Percentiles rank a stretch among this genome's conserved stretches.
phyloP scores from a whole-genome alignment of 2,888 invertebrate species.

The Phyllotreta cruciferae region DNA sequence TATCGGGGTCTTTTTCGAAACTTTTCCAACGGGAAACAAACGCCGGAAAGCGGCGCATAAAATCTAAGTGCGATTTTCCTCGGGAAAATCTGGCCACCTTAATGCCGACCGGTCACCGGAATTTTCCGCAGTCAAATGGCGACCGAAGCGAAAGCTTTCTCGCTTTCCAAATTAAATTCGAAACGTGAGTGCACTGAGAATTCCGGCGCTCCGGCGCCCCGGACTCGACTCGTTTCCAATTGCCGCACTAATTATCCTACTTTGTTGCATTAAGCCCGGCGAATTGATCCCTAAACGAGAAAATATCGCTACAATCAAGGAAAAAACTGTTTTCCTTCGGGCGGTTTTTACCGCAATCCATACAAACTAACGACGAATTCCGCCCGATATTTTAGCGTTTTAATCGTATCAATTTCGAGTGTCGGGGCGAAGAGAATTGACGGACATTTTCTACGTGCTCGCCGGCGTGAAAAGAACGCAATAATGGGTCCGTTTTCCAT shows the following conservation, averaged over 20 bases:
- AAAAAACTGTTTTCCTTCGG: not conserved
- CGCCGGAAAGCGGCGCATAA: conserved; percentile 12
- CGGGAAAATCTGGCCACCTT: conserved; percentile 28
- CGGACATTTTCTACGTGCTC: conserved; percentile 23
- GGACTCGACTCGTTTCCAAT: conserved; percentile 26
- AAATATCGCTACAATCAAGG: conserved; percentile 11
- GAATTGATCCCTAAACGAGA: conserved; percentile 23
- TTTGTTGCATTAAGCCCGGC: conserved; percentile 22
- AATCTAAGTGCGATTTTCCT: conserved; percentile 23
- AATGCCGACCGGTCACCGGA: conserved; percentile 28
- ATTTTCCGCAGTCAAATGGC: conserved; percentile 32
- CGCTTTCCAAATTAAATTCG: conserved; percentile 55
- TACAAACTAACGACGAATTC: no score
- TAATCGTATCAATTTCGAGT: conserved; percentile 17
- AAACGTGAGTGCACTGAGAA: conserved; percentile 56
- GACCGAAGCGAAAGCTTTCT: conserved; percentile 35
- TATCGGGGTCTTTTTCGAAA: no score
- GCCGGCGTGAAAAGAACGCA: conserved; percentile 23
- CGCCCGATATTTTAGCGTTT: conserved; percentile 4
- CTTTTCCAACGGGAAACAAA: not conserved
- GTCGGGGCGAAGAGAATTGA: conserved; percentile 10
- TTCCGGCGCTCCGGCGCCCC: conserved; percentile 31
- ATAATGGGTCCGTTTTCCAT: conserved; percentile 28
- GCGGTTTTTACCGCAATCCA: no score
- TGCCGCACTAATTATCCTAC: conserved; percentile 27